Evolutionary conservation across 1,140 invertebrate species (phyloP), one percentile per base, ranked within the genome.

Genomic region (Octopus bimaculoides): DNA sequence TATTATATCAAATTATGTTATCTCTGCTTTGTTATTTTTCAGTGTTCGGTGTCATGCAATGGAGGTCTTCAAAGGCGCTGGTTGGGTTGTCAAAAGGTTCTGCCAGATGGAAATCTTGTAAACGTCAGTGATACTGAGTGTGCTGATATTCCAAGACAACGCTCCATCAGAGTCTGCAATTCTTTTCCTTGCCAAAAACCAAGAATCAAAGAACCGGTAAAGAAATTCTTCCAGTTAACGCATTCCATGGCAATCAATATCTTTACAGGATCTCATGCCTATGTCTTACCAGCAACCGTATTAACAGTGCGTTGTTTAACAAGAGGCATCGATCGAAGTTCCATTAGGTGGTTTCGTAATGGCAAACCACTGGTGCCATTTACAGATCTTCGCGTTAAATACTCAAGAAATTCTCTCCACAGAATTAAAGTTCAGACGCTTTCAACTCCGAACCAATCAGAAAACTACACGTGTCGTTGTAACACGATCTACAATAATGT

Each of bases 71-170:
- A 93, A 81, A 90, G 87, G 9, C 90, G 94, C 82, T 92, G 93
- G 84, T 93, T 97, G 55, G 92, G 94, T 80, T 99, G 97, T 90
- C 95, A 96, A 85, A 96, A 97, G 91, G 75, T 81, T 12, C 17
- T 75, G 8, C 75, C 82, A 7, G 81, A 82, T 73, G 84, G 83
- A 0, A 73, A 54, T 2, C 73, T 76, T 9, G 79, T 84, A 5
- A 83, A 83, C 54, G 82, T 84, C 10, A 82, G 81, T 53, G 78
- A 79, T 66, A 79, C 77, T 71, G 66, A 82, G 20, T 87, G 86
- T 78, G 77, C 80, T 12, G 80, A 78, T 74, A 81, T 78, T 10
- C 80, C 81, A 61, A 75, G 80, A 17, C 83, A 83, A 0, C 66
- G 77, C 5, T 41, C 78, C 0, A 77, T 80, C 5, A 56, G 79